Base-by-base conservation (phyloP, 2,888 invertebrate genomes). In the Amaurobius ferox region DNA sequence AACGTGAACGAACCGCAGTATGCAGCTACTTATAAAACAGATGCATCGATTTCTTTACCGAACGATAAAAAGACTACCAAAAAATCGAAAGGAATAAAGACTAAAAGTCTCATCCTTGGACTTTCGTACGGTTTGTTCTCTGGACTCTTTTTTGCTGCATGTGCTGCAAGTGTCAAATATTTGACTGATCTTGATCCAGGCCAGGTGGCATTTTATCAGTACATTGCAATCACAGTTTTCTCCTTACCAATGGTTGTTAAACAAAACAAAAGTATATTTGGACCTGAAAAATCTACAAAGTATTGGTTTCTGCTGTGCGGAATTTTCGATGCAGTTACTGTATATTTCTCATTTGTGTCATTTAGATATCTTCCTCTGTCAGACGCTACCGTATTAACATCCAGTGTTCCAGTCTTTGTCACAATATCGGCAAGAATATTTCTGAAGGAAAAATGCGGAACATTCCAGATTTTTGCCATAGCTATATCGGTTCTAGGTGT, bases 351-450 rank as follows among this genome's bases (percentile, higher is more conserved):
- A 92, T 97, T 97, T 91, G 96, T 96, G 91, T 96, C 97, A 11
- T 96, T 97, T 90, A 94, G 96, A 28, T 95, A 96, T 90, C 96
- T 97, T 95, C 96, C 97, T 0, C 91, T 97, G 88, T 97, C 96
- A 29, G 97, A 97, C 91, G 97, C 97, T 28, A 96, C 96, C 2
- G 96, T 96, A 1, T 95, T 96, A 88, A 96, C 97, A 30, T 97
- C 97, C 91, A 97, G 96, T 44, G 96, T 96, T 64, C 97, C 97
- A 0, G 97, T 97, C 35, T 97, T 97, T 92, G 97, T 97, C 44
- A 95, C 96, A 66, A 80, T 73, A 61, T 91, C 91, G 76, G 91
- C 91, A 0, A 89, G 91, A 39, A 89, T 91, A 19, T 96, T 97
- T 91, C 93, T 97, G 19, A 96, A 96, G 91, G 97, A 97, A 90